Conservation (phyloP, 2,888 invertebrate species). For the Hofmannophila pseudospretella region DNA sequence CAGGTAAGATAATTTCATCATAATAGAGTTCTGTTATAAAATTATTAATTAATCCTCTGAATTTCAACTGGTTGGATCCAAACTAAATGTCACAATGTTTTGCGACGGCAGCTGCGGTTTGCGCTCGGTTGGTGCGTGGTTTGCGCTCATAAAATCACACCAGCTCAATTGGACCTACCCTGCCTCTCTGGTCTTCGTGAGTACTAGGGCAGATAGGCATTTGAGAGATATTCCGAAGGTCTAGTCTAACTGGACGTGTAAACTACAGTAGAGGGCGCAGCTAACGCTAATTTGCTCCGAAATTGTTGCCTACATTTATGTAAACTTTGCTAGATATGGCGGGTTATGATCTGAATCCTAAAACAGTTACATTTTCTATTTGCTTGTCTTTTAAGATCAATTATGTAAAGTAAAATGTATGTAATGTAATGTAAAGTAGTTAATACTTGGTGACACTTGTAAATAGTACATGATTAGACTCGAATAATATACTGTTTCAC, state of each 20-base stretch:
- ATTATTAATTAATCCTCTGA: no score
- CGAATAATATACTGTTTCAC: no score
- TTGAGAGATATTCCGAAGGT: neutral
- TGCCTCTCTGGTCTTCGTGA: neutral
- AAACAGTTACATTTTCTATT: no score
- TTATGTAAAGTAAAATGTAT: no score
- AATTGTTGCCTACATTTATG: neutral
- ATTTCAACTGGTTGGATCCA: no score
- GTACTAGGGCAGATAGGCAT: neutral
- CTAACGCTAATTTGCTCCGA: slow-evolving; percentile 1
- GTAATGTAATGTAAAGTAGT: no score
- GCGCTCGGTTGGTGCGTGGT: neutral
- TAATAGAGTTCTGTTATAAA: no score
- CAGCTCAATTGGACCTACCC: neutral
- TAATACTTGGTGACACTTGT: no score
- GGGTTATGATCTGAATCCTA: no score
- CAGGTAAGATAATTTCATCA: neutral
- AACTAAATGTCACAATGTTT: neutral
- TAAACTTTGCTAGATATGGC: neutral
- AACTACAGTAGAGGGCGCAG: neutral
- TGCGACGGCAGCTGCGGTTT: slow-evolving; percentile 2
- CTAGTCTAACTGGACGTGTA: neutral
- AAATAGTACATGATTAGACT: no score
- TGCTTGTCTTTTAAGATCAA: no score
- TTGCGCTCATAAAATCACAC: slow-evolving; percentile 1